Evolutionary conservation across 2,888 invertebrate genomes (phyloP), one percentile per base, ranked within the genome.

Genomic region (Panopea generosa): DNA sequence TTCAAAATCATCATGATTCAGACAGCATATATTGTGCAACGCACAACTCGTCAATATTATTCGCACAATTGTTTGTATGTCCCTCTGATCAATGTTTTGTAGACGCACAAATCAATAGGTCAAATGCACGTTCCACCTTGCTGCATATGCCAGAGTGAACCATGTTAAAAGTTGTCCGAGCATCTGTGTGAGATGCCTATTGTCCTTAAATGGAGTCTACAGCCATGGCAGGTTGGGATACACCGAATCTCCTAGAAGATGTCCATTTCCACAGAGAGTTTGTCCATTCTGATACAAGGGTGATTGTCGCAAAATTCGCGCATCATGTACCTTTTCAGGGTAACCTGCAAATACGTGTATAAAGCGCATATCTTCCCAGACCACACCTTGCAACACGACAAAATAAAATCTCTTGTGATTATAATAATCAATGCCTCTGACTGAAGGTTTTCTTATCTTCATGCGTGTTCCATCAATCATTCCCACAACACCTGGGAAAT

Each of bases 171-270:
- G 52, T 40, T 24, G 11, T 57, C 26, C 40, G 57, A 40, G 20
- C 18, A 24, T 40, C 57, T n/a, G n/a, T n/a, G 50, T 62, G 2
- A 74, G 53, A 45, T 68, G 62, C 16, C 68, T 68, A 45, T 56
- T 74, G 49, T 74, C 68, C 24, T 63, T 22, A 45, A 57, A 74
- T n/a, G 74, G 74, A 16, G 57, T 62, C 20, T 57, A 33, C 6
- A 68, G 52, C 61, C 59, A 62, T 14, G 24, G 11, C 2, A 49
- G 20, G 24, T 49, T 47, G 6, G 68, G 62, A 49, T 74, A 74
- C 9, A 68, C 74, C 4, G 57, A 55, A 47, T 74, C 74, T 50
- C 68, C 73, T 22, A 67, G 49, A 11, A 67, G 26, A 50, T 73
- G 73, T 29, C 57, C 61, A 55, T 56, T 43, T n/a, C 29, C 52